Evolutionary conservation across 1,140 invertebrate genomes (phyloP), one percentile per base, ranked within the genome.

Genomic region (Lepidostoma basale): DNA sequence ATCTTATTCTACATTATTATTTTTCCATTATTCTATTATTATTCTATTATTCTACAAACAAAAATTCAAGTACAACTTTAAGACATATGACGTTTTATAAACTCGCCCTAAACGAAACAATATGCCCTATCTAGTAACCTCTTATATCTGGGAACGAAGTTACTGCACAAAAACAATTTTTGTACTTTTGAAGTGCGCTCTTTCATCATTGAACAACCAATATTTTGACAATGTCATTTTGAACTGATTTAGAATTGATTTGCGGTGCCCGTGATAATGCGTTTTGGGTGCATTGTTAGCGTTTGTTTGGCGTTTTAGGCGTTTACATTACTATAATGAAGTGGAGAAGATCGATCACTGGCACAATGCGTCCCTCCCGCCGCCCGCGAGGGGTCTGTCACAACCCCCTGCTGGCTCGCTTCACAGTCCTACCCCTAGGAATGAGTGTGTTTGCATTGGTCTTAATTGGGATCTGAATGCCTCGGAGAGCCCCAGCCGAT

Each of bases 181-280:
- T 54, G 49, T 54, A 14, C 14, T 54, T 54, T n/a, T 54, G n/a
- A 6, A 54, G 49, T 28, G 49, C 25, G 49, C 20, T 28, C 49
- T 54, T 54, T 54, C 49, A 54, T 26, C 49, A 14, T 54, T 14
- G n/a, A 33, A 54, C 49, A 54, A 40, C 63, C 64, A 70, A 68
- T 72, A 68, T 72, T 72, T 67, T 72, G 69, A 72, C 69, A 72
- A 52, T 59, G 65, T 68, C 65, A 72, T 68, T 72, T 26, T 42
- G 45, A 10, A 28, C 36, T 12, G 40, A 42, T 20, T n/a, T 16
- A 16, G 26, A 18, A 54, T 54, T 62, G 59, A 44, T 45, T 49
- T 63, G 62, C 28, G 62, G 62, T 63, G 3, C n/a, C 14, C 9
- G 25, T 62, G 59, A 62, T 42, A 26, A 25, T 44, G 69, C 65